Evolutionary conservation across 2,113 vertebrate genomes (phyloP).

Genomic region (Apodemus speciosus): DNA sequence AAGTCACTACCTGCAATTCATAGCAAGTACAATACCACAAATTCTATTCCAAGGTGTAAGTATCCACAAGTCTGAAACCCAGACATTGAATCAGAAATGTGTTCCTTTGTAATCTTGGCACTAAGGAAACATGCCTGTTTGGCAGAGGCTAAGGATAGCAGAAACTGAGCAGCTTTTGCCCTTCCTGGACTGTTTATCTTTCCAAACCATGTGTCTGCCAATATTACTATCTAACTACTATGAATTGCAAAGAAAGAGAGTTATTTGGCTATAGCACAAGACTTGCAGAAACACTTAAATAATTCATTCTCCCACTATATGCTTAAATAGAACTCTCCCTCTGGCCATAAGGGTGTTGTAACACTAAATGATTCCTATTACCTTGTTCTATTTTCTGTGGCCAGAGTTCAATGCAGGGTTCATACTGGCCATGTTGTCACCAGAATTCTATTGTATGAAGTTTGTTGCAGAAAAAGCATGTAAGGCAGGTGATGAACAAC

Average conservation of each 20-base stretch:
- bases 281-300: neutral
- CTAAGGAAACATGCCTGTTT: neutral
- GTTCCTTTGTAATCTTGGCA: neutral
- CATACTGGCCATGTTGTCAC: neutral
- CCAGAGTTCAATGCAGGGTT: neutral
- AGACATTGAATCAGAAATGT: neutral
- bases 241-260: neutral
- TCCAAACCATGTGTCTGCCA: neutral
- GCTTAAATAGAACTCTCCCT: constrained; percentile 20
- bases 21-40: neutral
- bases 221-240: constrained; percentile 1
- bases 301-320: neutral
- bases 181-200: neutral
- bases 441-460: neutral
- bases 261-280: neutral
- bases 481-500: neutral
- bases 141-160: neutral
- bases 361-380: constrained; percentile 8
- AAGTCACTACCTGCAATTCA: neutral
- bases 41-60: neutral
- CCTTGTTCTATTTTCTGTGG: neutral
- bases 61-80: neutral
- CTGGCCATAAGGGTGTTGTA: neutral
- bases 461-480: neutral
- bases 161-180: neutral